A percentile compares a stretch with the other conserved stretches of the same genome.
phyloP scores from a whole-genome alignment of 1,140 invertebrate species.

The Thereuonema tuberculata region DNA sequence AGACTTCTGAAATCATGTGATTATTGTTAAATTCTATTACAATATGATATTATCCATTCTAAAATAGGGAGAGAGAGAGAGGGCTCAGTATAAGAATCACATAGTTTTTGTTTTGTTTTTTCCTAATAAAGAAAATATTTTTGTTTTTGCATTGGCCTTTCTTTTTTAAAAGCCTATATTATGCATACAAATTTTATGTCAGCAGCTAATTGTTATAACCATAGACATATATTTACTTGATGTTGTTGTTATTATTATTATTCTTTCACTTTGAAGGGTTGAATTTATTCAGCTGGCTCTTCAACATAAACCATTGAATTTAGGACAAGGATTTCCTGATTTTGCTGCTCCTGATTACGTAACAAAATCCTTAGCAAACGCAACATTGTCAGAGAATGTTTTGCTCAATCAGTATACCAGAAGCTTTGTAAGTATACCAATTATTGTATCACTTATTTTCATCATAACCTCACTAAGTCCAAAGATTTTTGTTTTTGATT shows the following conservation, averaged over 20 bases:
- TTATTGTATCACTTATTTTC: neutral
- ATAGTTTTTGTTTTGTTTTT: no score
- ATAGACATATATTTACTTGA: no score
- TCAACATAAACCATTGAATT: constrained; percentile 80
- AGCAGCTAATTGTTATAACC: no score
- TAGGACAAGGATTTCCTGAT: constrained; percentile 97
- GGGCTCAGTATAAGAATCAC: no score
- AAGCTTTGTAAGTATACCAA: constrained; percentile 33
- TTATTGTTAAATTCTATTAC: no score
- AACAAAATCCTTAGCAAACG: constrained; percentile 55
- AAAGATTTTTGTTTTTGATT: neutral
- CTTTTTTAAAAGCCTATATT: neutral
- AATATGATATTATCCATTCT: no score
- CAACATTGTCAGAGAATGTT: constrained; percentile 47
- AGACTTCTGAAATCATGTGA: no score
- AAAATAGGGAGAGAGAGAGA: no score
- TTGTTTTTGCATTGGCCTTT: neutral
- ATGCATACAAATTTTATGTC: neutral
- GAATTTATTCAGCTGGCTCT: constrained; percentile 81
- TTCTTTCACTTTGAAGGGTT: no score
- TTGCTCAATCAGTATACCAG: constrained; percentile 76
- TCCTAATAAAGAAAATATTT: neutral
- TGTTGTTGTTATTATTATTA: no score
- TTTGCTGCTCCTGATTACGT: constrained; percentile 75
- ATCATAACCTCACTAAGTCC: neutral